Evolutionary conservation across 2,797 vertebrate species (phyloP).

Genomic region (Semaprochilodus insignis): DNA sequence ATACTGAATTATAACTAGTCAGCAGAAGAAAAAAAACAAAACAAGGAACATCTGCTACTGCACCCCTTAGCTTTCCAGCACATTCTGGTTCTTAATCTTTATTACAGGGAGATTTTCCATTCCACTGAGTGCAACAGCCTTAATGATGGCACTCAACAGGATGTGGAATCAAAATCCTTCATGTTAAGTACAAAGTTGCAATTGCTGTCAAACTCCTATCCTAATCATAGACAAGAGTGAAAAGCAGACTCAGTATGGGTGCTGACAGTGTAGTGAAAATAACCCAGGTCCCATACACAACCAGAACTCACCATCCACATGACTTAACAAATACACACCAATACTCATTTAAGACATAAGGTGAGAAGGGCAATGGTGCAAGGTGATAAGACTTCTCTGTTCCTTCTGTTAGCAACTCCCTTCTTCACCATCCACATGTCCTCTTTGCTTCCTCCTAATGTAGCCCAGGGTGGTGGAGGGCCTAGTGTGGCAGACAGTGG

Average conservation of each 20-base stretch:
- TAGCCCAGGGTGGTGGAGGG: conserved; percentile 53
- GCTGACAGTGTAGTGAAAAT: conserved; percentile 31
- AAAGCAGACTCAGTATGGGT: neutral
- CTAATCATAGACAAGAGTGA: neutral
- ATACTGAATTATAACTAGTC: conserved; percentile 26
- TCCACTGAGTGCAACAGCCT: neutral
- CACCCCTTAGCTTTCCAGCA: conserved; percentile 49
- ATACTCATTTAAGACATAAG: neutral
- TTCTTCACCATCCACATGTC: neutral
- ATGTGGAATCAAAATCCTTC: conserved; percentile 26
- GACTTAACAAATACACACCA: conserved; percentile 8
- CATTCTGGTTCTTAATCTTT: conserved; percentile 30
- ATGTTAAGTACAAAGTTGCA: conserved; percentile 7
- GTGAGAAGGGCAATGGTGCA: neutral
- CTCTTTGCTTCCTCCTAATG: conserved; percentile 31
- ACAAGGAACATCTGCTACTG: conserved; percentile 34
- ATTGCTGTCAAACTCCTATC: conserved; percentile 5
- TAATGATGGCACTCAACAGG: conserved; percentile 16
- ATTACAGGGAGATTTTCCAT: conserved; percentile 39
- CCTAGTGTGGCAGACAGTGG: conserved; percentile 53
- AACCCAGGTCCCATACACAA: neutral
- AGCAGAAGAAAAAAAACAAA: conserved; percentile 8
- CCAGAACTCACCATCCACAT: neutral
- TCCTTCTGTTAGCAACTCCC: neutral
- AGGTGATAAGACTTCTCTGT: neutral